These are phyloP conservation scores for Apistogramma diplotaenia DNA, from an alignment of 2,113 vertebrate species.

Conservation along the genomic window DNA sequence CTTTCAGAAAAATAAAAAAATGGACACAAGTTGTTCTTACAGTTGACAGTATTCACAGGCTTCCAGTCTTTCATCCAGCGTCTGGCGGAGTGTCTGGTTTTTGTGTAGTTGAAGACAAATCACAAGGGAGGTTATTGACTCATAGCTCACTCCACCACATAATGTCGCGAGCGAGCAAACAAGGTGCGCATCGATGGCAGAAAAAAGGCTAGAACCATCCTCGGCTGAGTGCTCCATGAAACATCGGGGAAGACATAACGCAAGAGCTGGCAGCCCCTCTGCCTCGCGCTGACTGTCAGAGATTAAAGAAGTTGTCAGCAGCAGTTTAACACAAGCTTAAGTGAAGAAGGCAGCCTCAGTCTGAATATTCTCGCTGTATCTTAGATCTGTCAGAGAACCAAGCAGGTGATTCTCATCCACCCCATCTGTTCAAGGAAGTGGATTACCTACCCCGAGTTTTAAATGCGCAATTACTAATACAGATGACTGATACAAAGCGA, in stretches of 20 bases:
- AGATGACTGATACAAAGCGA: slow-evolving; percentile 28
- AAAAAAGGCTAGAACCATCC: slow-evolving; percentile 22
- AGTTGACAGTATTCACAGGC: slow-evolving; percentile 25
- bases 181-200: slow-evolving; percentile 45
- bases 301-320: slow-evolving; percentile 80
- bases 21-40: background rate
- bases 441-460: slow-evolving; percentile 37
- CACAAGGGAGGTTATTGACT: slow-evolving; percentile 49
- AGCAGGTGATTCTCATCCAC: slow-evolving; percentile 71
- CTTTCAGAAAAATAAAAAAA: slow-evolving; percentile 7
- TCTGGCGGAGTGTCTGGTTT: slow-evolving; percentile 32
- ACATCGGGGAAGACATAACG: slow-evolving; percentile 60
- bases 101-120: slow-evolving; percentile 37
- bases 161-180: slow-evolving; percentile 45
- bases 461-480: slow-evolving; percentile 5
- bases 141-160: slow-evolving; percentile 46
- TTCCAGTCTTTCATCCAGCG: slow-evolving; percentile 16
- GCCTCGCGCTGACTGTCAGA: slow-evolving; percentile 64
- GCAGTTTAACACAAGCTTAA: slow-evolving; percentile 74
- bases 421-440: slow-evolving; percentile 20
- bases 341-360: slow-evolving; percentile 64
- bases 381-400: slow-evolving; percentile 71
- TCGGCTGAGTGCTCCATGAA: slow-evolving; percentile 51
- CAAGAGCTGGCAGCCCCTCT: slow-evolving; percentile 49
- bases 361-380: slow-evolving; percentile 64